Evolutionary conservation across 2,888 invertebrate genomes (phyloP).

Genomic region (Leptogaster cylindrica): DNA sequence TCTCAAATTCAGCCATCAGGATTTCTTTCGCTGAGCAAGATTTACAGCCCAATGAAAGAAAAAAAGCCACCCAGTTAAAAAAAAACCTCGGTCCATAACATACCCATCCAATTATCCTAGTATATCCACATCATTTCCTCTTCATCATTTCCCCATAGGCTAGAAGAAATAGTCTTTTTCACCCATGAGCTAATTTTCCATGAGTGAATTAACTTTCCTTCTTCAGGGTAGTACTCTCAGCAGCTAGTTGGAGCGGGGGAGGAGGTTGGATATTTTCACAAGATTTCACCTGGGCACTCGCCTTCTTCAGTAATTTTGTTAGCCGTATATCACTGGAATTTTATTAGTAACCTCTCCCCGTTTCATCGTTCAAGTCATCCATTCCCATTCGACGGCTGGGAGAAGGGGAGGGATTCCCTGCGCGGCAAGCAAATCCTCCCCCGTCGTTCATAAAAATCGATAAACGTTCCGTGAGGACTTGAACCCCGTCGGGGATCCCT

Average conservation of each 20-base stretch:
- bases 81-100: slow-evolving; percentile 27
- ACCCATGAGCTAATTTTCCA: slow-evolving; percentile 35
- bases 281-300: slow-evolving; percentile 31
- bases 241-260: neutral
- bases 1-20: too few relatives aligned
- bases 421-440: too few relatives aligned
- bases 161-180: slow-evolving; percentile 30
- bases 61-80: slow-evolving; percentile 17
- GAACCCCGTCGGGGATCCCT: neutral
- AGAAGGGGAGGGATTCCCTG: neutral
- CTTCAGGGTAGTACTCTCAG: too few relatives aligned
- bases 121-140: slow-evolving; percentile 36
- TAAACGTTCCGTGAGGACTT: neutral
- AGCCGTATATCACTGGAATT: slow-evolving; percentile 29
- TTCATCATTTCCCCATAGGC: slow-evolving; percentile 31
- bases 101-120: slow-evolving; percentile 32
- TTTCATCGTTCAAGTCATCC: neutral
- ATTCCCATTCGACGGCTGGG: neutral
- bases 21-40: too few relatives aligned
- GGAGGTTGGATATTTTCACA: slow-evolving; percentile 22
- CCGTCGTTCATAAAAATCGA: slow-evolving; percentile 8
- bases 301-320: slow-evolving; percentile 20
- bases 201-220: slow-evolving; percentile 28
- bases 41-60: slow-evolving; percentile 30
- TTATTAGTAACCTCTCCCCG: slow-evolving; percentile 20